Base-by-base conservation (phyloP, 2,797 vertebrate species). In the Sebastes matsubarae region DNA sequence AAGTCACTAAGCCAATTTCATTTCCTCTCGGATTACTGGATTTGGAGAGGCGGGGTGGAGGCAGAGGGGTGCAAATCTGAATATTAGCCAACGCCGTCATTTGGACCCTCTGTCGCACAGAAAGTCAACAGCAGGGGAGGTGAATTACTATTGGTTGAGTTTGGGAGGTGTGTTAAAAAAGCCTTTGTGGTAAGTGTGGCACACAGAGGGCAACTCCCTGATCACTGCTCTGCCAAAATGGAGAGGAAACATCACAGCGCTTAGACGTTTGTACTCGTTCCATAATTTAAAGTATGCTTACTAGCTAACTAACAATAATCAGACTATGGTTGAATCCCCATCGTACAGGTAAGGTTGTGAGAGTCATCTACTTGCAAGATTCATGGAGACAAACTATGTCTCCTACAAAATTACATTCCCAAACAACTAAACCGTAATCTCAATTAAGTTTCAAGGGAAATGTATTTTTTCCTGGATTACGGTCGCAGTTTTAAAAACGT, bases 11-110 rank as follows among this genome's bases (percentile, higher is more conserved):
- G 80, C 84, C 89, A 88, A 92, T 92, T 90, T 90, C 55, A 93
- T 93, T 93, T 94, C 88, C 91, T 93, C 72, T 73, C 81, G 87
- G 87, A 90, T 93, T 92, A 87, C 77, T 72, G 82, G 81, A 82
- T 87, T 82, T 36, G 30, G 57, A 64, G 64, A 34, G n/a, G 36
- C 32, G 36, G 73, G 7, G 18, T 60, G 13, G 34, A 13, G 55
- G 66, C 16, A 13, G 13, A 24, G 54, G 30, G 34, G 29, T 11
- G 46, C n/a, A 36, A 76, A 78, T 60, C 66, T 38, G 36, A 69
- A 69, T 71, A 85, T 77, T 71, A 71, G 68, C 46, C 46, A 14
- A 6, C 0, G 22, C 22, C 18, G 46, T 65, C 20, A 74, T 72
- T 69, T 77, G 65, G 71, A 82, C 10, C 25, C 6, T 70, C 27